Base-by-base conservation (phyloP, 2,888 invertebrate species). In the Terebella lapidaria region DNA sequence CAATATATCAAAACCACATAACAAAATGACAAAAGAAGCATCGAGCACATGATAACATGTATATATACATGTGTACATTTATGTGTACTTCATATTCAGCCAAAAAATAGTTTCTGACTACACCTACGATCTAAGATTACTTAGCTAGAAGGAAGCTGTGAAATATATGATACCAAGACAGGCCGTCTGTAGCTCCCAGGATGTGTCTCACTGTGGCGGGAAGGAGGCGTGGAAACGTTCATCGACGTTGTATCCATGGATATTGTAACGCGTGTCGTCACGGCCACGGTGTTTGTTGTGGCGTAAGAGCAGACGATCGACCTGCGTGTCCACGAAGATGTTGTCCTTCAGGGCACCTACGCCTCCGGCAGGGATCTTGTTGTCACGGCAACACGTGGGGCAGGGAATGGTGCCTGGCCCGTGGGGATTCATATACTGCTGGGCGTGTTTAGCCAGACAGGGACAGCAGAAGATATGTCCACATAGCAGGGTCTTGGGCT, bases 401-500 rank as follows among this genome's bases (percentile, higher is more conserved):
- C 65, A 65, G 26, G 22, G 45, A 28, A 60, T 29, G 35, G 15
- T 18, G 0, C 30, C 42, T 20, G 26, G 47, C 1, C 24, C 52
- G 1, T 27, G 28, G 20, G 26, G 49, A 10, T 51, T 54, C 25
- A 45, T 22, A 26, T 47, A 42, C 42, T 10, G n/a, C 10, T n/a
- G 10, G 49, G 49, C 49, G 56, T 49, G 47, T 2, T 27, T 47
- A 35, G 54, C 57, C 47, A 65, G 58, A 51, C 65, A 64, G 15
- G 45, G 29, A 30, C 24, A 54, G 45, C 65, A 63, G 45, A 67
- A 63, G 24, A 54, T 51, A 47, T 66, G 65, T 3, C 66, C 64
- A 45, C 65, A 66, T 29, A 20, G 56, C 47, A 66, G 57, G 24
- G 53, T 56, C 52, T 63, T 60, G 22, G 65, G 65, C 22, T 57